phyloP scores from a whole-genome alignment of 2,888 invertebrate genomes.

The Melolontha melolontha region DNA sequence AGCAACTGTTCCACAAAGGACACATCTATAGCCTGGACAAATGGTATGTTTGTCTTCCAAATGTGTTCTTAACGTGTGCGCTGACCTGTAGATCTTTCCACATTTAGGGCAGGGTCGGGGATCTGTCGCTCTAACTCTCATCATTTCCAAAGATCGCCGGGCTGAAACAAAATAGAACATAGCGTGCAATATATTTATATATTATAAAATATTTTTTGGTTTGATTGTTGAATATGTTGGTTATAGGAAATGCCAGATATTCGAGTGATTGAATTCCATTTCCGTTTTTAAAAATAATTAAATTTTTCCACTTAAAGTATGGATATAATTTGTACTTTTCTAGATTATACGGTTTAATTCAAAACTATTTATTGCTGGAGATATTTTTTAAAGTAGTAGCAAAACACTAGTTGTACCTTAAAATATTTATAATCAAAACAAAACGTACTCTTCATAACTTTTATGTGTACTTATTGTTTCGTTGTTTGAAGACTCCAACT shows the following conservation, averaged over 20 bases:
- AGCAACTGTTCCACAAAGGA: slow-evolving; percentile 91
- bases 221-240: background rate
- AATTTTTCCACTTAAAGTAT: background rate
- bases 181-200: no score
- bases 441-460: no score
- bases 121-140: slow-evolving; percentile 90
- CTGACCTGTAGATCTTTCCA: slow-evolving; percentile 92
- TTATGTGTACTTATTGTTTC: no score
- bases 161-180: slow-evolving; percentile 66
- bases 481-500: no score
- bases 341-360: no score
- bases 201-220: background rate
- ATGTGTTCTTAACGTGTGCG: slow-evolving; percentile 91
- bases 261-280: background rate
- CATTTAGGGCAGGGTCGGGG: slow-evolving; percentile 93
- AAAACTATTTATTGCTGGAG: no score
- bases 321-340: no score
- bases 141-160: slow-evolving; percentile 85
- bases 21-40: slow-evolving; percentile 92
- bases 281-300: background rate
- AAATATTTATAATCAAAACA: no score
- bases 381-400: no score
- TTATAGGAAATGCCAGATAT: background rate
- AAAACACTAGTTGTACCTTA: no score
- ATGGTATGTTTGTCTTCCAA: slow-evolving; percentile 94